These are phyloP conservation scores for Priocnemis perturbator DNA, from an alignment of 2,888 invertebrate species.

Conservation along the genomic window DNA sequence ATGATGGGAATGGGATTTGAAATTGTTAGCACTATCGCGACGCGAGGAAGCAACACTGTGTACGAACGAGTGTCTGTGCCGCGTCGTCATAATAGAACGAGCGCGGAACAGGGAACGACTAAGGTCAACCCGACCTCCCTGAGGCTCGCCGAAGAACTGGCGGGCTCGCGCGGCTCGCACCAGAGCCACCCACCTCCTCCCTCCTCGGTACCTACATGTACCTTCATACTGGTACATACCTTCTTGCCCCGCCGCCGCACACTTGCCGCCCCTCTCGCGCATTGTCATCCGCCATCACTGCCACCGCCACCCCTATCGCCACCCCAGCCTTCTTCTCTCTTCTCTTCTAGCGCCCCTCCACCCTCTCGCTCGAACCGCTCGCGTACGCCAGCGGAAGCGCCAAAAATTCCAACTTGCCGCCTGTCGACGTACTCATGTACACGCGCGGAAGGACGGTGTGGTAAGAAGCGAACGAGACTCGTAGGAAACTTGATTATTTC, in stretches of 20 bases:
- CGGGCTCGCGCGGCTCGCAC: slow-evolving; percentile 43
- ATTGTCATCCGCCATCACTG: too few species aligned
- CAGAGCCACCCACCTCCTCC: not conserved
- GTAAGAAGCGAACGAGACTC: too few species aligned
- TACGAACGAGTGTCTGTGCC: slow-evolving; percentile 9
- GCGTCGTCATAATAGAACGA: slow-evolving; percentile 13
- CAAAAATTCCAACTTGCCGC: slow-evolving; percentile 41
- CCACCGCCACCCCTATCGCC: not conserved
- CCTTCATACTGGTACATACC: too few species aligned
- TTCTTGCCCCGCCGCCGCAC: too few species aligned
- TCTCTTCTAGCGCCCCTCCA: too few species aligned
- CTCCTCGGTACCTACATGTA: slow-evolving; percentile 3
- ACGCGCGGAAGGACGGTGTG: too few species aligned
- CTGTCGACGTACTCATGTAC: too few species aligned
- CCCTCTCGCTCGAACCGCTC: too few species aligned
- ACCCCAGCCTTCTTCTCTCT: not conserved
- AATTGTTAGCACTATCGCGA: too few species aligned
- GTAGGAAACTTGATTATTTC: too few species aligned
- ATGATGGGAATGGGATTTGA: too few species aligned
- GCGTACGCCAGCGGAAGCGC: slow-evolving; percentile 30
- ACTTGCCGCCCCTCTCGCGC: too few species aligned
- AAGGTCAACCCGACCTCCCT: slow-evolving; percentile 52
- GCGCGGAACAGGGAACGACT: slow-evolving; percentile 7
- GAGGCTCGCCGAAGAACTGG: slow-evolving; percentile 68
- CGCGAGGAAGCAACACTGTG: not conserved